Conservation (phyloP, 2,797 vertebrate genomes). For the Lindbergichthys nudifrons region DNA sequence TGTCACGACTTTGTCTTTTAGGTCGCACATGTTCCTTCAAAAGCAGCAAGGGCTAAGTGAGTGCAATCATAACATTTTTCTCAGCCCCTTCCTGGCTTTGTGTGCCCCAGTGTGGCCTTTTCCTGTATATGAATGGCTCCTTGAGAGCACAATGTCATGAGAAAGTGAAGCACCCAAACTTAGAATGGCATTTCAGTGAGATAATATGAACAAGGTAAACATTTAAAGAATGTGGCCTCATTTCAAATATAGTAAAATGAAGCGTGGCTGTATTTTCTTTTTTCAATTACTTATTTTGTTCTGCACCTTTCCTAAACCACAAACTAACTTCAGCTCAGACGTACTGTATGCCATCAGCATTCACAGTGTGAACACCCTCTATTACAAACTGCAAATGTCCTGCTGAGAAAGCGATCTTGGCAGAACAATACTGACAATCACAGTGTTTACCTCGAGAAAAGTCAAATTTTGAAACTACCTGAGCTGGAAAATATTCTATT, state of each 20-base stretch:
- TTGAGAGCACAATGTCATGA: constrained; percentile 64
- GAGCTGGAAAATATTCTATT: neutral
- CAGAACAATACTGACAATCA: neutral
- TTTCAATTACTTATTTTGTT: neutral
- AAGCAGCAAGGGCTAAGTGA: constrained; percentile 55
- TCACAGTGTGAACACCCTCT: neutral
- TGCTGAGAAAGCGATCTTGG: neutral
- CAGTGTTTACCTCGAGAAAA: neutral
- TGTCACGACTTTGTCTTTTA: constrained; percentile 73
- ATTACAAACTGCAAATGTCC: neutral
- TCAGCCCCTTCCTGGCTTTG: constrained; percentile 84
- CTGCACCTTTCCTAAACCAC: neutral
- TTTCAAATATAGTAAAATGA: neutral
- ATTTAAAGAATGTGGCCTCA: neutral
- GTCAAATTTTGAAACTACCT: neutral
- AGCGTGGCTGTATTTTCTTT: neutral
- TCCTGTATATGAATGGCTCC: constrained; percentile 68
- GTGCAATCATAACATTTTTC: constrained; percentile 75
- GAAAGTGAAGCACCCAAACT: constrained; percentile 60
- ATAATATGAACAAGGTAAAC: constrained; percentile 11
- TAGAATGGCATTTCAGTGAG: constrained; percentile 33
- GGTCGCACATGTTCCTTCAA: constrained; percentile 70
- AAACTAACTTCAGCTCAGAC: constrained; percentile 1
- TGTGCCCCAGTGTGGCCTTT: constrained; percentile 69
- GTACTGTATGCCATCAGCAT: neutral